Conservation (phyloP, 2,113 vertebrate species). For the Pluvialis apricaria region DNA sequence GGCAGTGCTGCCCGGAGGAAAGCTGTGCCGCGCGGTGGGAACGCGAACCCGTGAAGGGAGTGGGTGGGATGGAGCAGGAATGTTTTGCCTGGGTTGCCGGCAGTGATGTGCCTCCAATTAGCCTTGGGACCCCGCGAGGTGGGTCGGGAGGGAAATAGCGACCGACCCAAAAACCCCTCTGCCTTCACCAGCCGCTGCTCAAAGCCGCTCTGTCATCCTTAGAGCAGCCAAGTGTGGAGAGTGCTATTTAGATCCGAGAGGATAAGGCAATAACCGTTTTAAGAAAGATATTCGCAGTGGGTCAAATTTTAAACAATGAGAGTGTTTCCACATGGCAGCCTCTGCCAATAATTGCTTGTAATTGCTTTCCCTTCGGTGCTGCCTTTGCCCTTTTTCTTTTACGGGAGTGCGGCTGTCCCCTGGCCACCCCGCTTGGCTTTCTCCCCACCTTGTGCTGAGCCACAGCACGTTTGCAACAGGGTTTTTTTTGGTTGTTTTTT, state of each 20-base stretch:
- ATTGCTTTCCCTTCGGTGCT: slow-evolving; percentile 9
- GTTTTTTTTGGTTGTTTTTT: no score
- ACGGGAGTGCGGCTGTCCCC: neutral
- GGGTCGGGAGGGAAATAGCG: neutral
- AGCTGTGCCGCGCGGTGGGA: neutral
- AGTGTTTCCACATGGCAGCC: slow-evolving; percentile 39
- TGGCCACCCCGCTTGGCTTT: neutral
- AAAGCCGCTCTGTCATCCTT: neutral
- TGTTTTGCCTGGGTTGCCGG: neutral
- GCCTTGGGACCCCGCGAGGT: neutral
- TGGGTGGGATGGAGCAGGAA: neutral
- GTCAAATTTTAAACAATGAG: slow-evolving; percentile 57
- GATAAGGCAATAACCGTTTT: slow-evolving; percentile 41
- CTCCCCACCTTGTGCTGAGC: neutral
- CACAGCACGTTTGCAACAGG: neutral
- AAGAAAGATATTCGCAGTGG: slow-evolving; percentile 24
- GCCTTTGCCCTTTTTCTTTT: slow-evolving; percentile 2
- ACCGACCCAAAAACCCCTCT: neutral
- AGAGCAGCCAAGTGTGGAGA: slow-evolving; percentile 11
- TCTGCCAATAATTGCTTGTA: slow-evolving; percentile 62
- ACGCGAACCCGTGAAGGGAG: accelerated
- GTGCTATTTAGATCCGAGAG: slow-evolving; percentile 1
- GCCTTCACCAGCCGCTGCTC: neutral
- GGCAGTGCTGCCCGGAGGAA: neutral
- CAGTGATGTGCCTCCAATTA: neutral